Base-by-base conservation (phyloP, 2,797 vertebrate genomes). In the Zalophus californianus region DNA sequence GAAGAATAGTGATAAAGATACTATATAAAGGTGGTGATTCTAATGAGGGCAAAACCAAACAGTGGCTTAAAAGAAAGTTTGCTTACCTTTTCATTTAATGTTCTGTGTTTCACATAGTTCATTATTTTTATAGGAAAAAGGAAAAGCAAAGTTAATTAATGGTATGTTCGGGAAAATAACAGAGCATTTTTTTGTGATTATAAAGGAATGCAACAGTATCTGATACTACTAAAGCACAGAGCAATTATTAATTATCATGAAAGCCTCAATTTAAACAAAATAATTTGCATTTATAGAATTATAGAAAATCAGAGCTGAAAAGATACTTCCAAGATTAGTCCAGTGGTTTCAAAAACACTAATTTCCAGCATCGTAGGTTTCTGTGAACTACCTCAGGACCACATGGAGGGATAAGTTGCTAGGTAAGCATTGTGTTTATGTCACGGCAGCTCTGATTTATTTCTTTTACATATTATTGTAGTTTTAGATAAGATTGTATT, bases 151-250 rank as follows among this genome's bases (percentile, higher is more conserved):
- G 50, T 86, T 95, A 87, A 96, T 70, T 8, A 21, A 38, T 95
- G 7, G 1, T 90, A 83, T 95, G 91, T 90, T 92, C 29, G 72
- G 66, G 56, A 85, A 96, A 96, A 44, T 80, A 93, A 97, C 82
- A 91, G 78, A 32, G 4, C 84, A 56, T 96, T 88, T 80, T 18
- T 91, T 18, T 91, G 50, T 94, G 25, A 91, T 94, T 88, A 32
- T 87, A 94, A 92, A 87, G 79, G 79, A 90, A 70, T 78, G 7
- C 25, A 48, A 7, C 3, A 44, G 12, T 88, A 82, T 82, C 35
- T 94, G 41, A 52, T 92, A 94, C 62, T 94, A 77, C 32, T 83
- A 70, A 90, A 89, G 75, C 21, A 73, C 29, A 92, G 35, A 80
- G 3, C 15, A 92, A 54, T 87, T 35, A 88, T 84, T 85, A 91